phyloP scores from a whole-genome alignment of 2,888 invertebrate species.

The Drosophila kuntzei region DNA sequence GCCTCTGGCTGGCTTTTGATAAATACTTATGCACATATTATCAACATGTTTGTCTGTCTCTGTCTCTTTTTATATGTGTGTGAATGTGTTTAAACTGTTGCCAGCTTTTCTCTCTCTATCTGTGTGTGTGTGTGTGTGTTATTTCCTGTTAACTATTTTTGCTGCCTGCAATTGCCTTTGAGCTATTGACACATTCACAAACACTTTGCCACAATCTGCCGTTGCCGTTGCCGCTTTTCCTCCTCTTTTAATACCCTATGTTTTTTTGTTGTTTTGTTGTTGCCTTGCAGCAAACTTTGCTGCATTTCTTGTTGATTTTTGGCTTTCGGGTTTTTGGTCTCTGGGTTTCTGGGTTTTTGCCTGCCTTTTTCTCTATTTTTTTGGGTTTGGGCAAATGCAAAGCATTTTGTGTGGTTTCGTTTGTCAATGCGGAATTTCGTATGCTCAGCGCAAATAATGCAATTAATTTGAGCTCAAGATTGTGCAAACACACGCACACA shows the following conservation, averaged over 20 bases:
- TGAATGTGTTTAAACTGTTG: constrained; percentile 36
- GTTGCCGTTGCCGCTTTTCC: neutral
- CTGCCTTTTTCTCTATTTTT: neutral
- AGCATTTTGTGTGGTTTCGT: constrained; percentile 47
- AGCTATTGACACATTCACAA: constrained; percentile 74
- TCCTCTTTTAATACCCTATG: constrained; percentile 6
- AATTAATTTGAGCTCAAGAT: constrained; percentile 55
- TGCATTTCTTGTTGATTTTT: constrained; percentile 51
- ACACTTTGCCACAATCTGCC: constrained; percentile 72
- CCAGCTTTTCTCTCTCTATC: constrained; percentile 13
- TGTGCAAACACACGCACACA: constrained; percentile 25
- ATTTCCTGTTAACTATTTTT: constrained; percentile 56
- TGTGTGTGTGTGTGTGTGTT: constrained; percentile 23
- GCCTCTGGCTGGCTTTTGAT: constrained; percentile 55
- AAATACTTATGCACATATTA: constrained; percentile 68
- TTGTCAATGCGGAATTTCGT: constrained; percentile 44
- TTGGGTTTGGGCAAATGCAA: constrained; percentile 35
- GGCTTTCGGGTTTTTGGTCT: constrained; percentile 22
- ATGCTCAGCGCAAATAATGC: constrained; percentile 56
- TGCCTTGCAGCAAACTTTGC: constrained; percentile 41
- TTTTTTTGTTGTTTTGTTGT: constrained; percentile 10
- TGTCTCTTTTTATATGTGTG: constrained; percentile 25
- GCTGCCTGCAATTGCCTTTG: constrained; percentile 61
- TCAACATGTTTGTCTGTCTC: constrained; percentile 41
- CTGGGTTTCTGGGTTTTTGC: constrained; percentile 5